These are phyloP conservation scores for Microchirus variegatus DNA, from an alignment of 2,797 vertebrate species.

Conservation along the genomic window DNA sequence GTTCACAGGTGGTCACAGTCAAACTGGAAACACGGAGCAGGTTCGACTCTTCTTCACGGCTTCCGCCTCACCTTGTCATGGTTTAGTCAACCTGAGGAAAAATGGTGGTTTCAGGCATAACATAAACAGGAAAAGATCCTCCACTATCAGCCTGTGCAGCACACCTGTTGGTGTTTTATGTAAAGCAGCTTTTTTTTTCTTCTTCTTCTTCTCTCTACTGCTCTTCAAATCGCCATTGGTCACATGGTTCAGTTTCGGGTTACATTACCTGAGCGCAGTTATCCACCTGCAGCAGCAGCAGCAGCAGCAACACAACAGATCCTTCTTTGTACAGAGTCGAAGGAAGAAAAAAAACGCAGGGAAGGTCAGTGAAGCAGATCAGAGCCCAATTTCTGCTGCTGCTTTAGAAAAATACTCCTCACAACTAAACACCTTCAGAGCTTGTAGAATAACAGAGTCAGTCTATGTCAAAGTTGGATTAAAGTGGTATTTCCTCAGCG, in stretches of 20 bases:
- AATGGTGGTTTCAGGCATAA: too few species aligned
- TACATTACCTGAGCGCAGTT: slow-evolving; percentile 82
- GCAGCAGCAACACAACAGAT: slow-evolving; percentile 71
- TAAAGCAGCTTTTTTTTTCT: slow-evolving; percentile 55
- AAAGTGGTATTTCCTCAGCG: too few species aligned
- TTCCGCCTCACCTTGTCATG: slow-evolving; percentile 78
- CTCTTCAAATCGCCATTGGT: slow-evolving; percentile 68
- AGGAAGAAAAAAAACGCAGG: slow-evolving; percentile 26
- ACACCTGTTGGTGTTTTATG: slow-evolving; percentile 49
- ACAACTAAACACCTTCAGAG: not conserved
- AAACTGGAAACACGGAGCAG: slow-evolving; percentile 49
- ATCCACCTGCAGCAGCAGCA: slow-evolving; percentile 71
- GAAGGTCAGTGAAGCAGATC: slow-evolving; percentile 46
- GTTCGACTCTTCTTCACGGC: slow-evolving; percentile 53
- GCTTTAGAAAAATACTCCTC: slow-evolving; percentile 7
- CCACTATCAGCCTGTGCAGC: too few species aligned
- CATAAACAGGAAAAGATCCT: not conserved
- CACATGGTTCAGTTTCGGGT: slow-evolving; percentile 81
- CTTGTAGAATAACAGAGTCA: not conserved
- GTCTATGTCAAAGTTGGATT: too few species aligned
- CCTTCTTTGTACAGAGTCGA: slow-evolving; percentile 73
- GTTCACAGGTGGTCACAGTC: slow-evolving; percentile 39
- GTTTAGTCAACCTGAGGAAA: slow-evolving; percentile 4
- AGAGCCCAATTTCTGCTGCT: slow-evolving; percentile 13
- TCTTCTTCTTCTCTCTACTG: not conserved